phyloP scores from a whole-genome alignment of 2,888 invertebrate genomes.

The Sarcophaga caerulescens region DNA sequence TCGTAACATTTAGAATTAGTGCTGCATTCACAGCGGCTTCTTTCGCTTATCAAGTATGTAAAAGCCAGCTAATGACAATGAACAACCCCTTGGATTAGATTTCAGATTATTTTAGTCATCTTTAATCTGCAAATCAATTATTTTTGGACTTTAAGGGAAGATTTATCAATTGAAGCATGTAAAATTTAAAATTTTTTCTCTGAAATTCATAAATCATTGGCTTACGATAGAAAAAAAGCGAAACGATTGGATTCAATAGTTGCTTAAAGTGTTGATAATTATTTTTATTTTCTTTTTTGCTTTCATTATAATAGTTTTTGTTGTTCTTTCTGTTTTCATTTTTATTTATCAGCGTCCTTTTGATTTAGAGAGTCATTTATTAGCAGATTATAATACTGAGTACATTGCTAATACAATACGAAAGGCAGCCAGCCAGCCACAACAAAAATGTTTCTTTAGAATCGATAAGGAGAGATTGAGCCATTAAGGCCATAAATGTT shows the following conservation, averaged over 20 bases:
- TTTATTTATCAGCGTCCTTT: slow-evolving; percentile 4
- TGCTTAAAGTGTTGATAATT: slow-evolving; percentile 30
- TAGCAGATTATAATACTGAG: slow-evolving; percentile 10
- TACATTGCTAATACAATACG: not conserved
- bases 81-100: too few species aligned
- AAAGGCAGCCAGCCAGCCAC: not conserved
- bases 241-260: not conserved
- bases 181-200: too few species aligned
- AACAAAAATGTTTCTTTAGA: not conserved
- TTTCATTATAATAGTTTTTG: not conserved
- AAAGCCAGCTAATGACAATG: too few species aligned
- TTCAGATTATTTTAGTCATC: too few species aligned
- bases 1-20: too few species aligned
- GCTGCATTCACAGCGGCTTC: too few species aligned
- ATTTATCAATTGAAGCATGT: too few species aligned
- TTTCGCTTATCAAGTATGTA: too few species aligned
- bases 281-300: not conserved
- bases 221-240: not conserved
- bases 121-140: too few species aligned
- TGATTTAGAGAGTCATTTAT: slow-evolving; percentile 32
- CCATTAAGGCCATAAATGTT: not conserved
- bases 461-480: not conserved
- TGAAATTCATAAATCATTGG: too few species aligned
- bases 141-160: too few species aligned
- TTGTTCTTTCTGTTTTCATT: not conserved